These are phyloP conservation scores for Cabera pusaria DNA, from an alignment of 2,888 invertebrate genomes.

Conservation along the genomic window DNA sequence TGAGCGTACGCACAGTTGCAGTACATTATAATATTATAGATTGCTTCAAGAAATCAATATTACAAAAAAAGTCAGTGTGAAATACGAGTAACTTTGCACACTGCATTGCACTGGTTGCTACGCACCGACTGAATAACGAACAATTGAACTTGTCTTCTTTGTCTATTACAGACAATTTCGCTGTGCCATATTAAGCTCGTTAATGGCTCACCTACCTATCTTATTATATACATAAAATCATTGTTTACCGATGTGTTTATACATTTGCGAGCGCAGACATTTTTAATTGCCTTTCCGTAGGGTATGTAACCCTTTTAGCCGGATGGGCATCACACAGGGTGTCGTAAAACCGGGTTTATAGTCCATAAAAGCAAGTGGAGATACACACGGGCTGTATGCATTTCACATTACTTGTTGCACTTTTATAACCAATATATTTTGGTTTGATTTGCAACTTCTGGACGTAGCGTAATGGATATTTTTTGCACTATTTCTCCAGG, in stretches of 20 bases:
- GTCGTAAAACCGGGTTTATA: conserved; percentile 74
- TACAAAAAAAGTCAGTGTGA: too few relatives aligned
- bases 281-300: conserved; percentile 64
- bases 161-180: too few relatives aligned
- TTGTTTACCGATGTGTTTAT: conserved; percentile 25
- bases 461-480: conserved; percentile 54
- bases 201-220: too few relatives aligned
- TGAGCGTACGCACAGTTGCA: too few relatives aligned
- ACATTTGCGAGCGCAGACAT: conserved; percentile 45
- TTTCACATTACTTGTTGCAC: conserved; percentile 79
- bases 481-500: conserved; percentile 41
- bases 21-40: too few relatives aligned
- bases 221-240: too few relatives aligned
- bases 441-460: conserved; percentile 80
- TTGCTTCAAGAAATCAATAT: too few relatives aligned
- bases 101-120: too few relatives aligned
- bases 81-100: too few relatives aligned
- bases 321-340: conserved; percentile 76
- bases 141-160: too few relatives aligned
- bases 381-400: conserved; percentile 65
- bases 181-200: too few relatives aligned
- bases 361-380: conserved; percentile 79
- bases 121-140: too few relatives aligned
- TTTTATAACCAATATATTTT: conserved; percentile 82
- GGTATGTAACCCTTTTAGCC: conserved; percentile 74